Base-by-base conservation (phyloP, 2,888 invertebrate species). In the Metellina segmentata region DNA sequence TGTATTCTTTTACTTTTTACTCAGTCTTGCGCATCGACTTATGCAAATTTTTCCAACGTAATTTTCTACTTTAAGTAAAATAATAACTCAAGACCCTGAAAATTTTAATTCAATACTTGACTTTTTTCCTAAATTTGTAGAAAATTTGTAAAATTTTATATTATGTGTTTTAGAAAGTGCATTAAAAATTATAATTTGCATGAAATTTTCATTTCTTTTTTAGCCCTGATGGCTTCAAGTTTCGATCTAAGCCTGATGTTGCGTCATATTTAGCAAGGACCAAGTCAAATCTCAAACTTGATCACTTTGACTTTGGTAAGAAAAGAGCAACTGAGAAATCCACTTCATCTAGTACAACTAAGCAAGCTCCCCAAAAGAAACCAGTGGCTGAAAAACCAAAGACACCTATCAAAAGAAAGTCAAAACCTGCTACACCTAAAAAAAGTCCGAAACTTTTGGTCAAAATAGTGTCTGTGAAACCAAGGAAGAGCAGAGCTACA, bases 181-280 rank as follows among this genome's bases (percentile, higher is more conserved):
- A 8, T 70, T 70, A 8, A 70, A n/a, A 19, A 34, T 1, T 8
- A 16, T 8, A 19, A 70, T 70, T 70, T 75, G 4, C 34, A 34
- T 1, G 34, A 34, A 34, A 34, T 34, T 34, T 34, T 34, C 34
- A 34, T 34, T 72, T 83, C 11, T 48, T 5, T 83, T 86, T 86
- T 20, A 92, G 92, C 70, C 92, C 92, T 9, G 92, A 92, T 51
- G 92, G 92, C 9, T 71, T 75, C 16, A 92, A 92, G 75, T 89
- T 92, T 81, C 83, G 92, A 74, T 92, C 92, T 51, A 88, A 70
- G 61, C 92, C 92, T 7, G 92, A 92, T 19, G 20, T 92, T n/a
- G 85, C 89, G 70, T 74, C 85, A 34, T 92, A 89, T 34, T 75
- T 92, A 70, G 16, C 61, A 6, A 83, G 81, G 48, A 92, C 89